Conservation (phyloP, 2,797 vertebrate genomes). For the Triplophysa bombifrons region DNA sequence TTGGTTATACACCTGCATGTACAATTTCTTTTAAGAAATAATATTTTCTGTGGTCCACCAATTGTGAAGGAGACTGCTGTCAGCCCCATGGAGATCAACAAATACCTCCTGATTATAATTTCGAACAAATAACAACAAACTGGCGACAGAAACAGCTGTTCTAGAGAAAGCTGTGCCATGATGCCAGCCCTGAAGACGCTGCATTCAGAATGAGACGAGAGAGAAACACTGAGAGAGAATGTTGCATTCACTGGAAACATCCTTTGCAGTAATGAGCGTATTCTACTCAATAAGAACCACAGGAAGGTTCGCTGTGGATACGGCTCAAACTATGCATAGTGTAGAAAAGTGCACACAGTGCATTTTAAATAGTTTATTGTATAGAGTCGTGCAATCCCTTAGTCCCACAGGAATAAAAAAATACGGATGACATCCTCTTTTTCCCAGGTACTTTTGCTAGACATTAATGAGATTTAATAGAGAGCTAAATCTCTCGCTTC, state of each 20-base stretch:
- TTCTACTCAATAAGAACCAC: not conserved
- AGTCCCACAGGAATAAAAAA: not conserved
- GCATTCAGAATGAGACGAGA: constrained; percentile 29
- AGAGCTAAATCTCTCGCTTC: not conserved
- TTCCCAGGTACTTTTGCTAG: not conserved
- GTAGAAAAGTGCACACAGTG: not conserved
- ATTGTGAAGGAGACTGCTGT: constrained; percentile 33
- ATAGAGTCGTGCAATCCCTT: not conserved
- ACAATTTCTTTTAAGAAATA: not conserved
- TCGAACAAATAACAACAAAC: constrained; percentile 32
- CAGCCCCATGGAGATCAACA: constrained; percentile 17
- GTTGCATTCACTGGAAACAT: not conserved
- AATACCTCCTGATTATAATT: constrained; percentile 36
- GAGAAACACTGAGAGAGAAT: constrained; percentile 1
- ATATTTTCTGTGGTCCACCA: not conserved
- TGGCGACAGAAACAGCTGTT: constrained; percentile 39
- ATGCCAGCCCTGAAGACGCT: constrained; percentile 23
- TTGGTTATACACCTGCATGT: not conserved
- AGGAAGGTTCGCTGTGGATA: constrained; percentile 26
- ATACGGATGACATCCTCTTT: not conserved
- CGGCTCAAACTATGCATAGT: not conserved
- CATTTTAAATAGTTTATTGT: not conserved
- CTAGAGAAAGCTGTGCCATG: constrained; percentile 24
- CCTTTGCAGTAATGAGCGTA: not conserved
- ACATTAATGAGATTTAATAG: not conserved